Evolutionary conservation across 2,113 vertebrate genomes (phyloP), one percentile per base, ranked within the genome.

Genomic region (Ceyx margarethae): DNA sequence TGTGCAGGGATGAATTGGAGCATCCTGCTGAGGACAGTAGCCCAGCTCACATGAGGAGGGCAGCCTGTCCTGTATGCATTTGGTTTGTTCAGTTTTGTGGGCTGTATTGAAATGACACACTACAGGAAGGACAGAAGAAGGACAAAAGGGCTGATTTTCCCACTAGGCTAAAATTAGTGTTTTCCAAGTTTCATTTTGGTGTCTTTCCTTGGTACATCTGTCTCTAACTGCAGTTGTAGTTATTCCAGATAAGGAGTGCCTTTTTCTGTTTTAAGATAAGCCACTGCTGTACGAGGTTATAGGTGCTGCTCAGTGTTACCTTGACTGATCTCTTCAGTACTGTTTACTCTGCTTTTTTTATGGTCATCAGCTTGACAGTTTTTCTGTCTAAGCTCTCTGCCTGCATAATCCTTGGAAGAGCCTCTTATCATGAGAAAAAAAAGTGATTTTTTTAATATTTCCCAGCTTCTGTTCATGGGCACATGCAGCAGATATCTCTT

Each of bases 221-320:
- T 31, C 26, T 85, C 15, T 91, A 78, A 58, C 69, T 68, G 66
- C 62, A 72, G 69, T 15, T 83, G 56, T 57, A 71, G 48, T 76
- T 82, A 79, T 61, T 84, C 48, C 54, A 76, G 65, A 73, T 81
- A 72, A 76, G 54, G 66, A 82, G 48, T 68, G 62, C 19, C 53
- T 67, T 89, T 75, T 82, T 68, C 90, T 85, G 35, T 13, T 79
- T 89, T 82, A 60, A 89, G 75, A 75, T 89, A 91, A 94, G 75
- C 54, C 75, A 79, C 79, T 65, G 75, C 50, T 76, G n/a, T 64
- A 35, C 58, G 76, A 81, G 78, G 54, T 51, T 76, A 71, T 57
- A 81, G 78, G 87, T 78, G 16, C 69, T 93, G 37, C 43, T 90
- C 57, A 22, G 16, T 19, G 35, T 84, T 65, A 75, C 81, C 40